These are phyloP conservation scores for Hirudinaria manillensis DNA, from an alignment of 2,888 invertebrate species.

Conservation along the genomic window DNA sequence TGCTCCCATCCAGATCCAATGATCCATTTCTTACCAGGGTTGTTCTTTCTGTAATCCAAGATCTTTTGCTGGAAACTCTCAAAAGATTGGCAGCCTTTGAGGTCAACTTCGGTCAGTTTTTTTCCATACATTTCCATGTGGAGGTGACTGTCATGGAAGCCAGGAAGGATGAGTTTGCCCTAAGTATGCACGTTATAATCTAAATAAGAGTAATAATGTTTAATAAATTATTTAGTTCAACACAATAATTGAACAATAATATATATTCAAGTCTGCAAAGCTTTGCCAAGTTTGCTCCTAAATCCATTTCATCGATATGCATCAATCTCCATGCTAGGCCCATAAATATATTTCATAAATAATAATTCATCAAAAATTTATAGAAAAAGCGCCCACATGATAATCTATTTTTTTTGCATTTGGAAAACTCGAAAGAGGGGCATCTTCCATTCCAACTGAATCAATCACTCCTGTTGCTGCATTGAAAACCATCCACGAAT, in stretches of 20 bases:
- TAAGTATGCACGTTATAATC: not conserved
- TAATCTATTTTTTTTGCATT: conserved; percentile 15
- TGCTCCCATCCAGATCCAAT: conserved; percentile 35
- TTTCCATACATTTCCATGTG: conserved; percentile 34
- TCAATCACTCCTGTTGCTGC: conserved; percentile 30
- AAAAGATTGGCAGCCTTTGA: conserved; percentile 32
- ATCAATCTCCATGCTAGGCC: too few relatives aligned
- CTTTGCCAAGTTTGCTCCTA: too few relatives aligned
- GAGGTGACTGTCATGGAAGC: conserved; percentile 39
- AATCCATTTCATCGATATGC: too few relatives aligned
- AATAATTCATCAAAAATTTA: too few relatives aligned
- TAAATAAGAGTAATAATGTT: too few relatives aligned
- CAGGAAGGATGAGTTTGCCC: conserved; percentile 36
- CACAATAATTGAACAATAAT: too few relatives aligned
- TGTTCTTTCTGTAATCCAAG: conserved; percentile 3
- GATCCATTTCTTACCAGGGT: conserved; percentile 23
- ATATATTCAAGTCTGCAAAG: too few relatives aligned
- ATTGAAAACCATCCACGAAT: conserved; percentile 36
- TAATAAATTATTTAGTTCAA: too few relatives aligned
- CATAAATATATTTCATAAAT: too few relatives aligned
- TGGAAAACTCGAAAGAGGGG: conserved; percentile 27
- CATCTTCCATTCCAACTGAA: conserved; percentile 14
- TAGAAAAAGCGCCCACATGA: not conserved
- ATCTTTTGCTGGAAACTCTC: conserved; percentile 29
- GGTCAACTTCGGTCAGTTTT: conserved; percentile 17